Evolutionary conservation across 2,113 vertebrate genomes (phyloP).

Genomic region (Eurystomus gularis): DNA sequence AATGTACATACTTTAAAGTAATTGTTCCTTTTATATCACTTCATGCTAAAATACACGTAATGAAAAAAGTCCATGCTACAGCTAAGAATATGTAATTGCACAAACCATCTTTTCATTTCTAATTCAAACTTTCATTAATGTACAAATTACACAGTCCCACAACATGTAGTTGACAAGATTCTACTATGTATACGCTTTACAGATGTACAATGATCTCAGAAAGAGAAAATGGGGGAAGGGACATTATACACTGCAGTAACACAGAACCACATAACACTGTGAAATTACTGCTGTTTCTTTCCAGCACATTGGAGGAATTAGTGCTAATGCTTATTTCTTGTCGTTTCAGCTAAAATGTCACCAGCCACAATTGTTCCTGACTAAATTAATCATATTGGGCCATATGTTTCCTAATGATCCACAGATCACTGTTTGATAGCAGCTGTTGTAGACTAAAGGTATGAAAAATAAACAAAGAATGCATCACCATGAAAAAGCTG

Average conservation of each 20-base stretch:
- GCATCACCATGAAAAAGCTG: background rate
- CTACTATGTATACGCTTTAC: background rate
- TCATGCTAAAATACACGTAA: background rate
- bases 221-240: background rate
- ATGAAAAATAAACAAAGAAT: conserved; percentile 36
- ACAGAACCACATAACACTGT: background rate
- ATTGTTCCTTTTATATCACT: background rate
- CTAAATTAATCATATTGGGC: conserved; percentile 33
- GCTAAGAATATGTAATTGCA: background rate
- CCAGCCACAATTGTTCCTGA: background rate
- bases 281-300: background rate
- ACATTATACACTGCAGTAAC: background rate
- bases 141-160: background rate
- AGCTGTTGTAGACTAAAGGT: conserved; percentile 6
- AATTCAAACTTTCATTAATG: background rate
- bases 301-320: background rate
- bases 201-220: background rate
- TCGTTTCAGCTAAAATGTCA: background rate
- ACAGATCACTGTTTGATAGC: conserved; percentile 3
- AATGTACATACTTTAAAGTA: background rate
- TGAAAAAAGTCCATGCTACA: background rate
- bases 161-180: background rate
- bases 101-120: background rate
- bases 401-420: conserved; percentile 32
- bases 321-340: background rate